Conservation (phyloP, 2,888 invertebrate species). For the Ichneumoninae sp. region DNA sequence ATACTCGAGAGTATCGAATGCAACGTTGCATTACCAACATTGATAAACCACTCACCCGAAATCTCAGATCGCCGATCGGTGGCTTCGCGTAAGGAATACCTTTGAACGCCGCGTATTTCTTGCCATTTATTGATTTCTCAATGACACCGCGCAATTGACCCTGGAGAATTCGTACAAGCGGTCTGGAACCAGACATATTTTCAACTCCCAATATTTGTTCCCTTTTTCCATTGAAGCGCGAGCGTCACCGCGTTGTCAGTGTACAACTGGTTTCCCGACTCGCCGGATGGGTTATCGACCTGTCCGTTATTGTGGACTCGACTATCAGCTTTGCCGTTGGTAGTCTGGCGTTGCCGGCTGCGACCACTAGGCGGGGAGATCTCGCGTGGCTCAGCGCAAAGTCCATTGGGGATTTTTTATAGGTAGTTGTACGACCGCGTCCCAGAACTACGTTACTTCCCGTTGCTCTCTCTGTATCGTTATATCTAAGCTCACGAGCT, state of each 20-base stretch:
- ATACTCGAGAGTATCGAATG: neutral
- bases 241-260: neutral
- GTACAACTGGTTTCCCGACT: neutral
- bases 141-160: constrained; percentile 68
- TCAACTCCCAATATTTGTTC: neutral
- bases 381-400: neutral
- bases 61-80: constrained; percentile 71
- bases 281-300: constrained; percentile 6
- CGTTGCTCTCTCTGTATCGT: no score
- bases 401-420: neutral
- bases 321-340: neutral
- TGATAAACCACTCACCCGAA: constrained; percentile 65
- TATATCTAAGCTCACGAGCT: no score
- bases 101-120: constrained; percentile 66
- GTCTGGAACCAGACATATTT: constrained; percentile 36
- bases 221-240: neutral
- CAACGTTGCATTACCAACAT: neutral
- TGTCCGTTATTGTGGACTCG: neutral
- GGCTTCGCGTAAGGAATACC: constrained; percentile 73
- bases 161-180: constrained; percentile 53
- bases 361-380: neutral
- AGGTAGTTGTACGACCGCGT: no score
- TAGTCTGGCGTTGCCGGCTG: neutral
- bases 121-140: constrained; percentile 64
- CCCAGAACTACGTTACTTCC: no score